phyloP scores from a whole-genome alignment of 2,113 vertebrate species.

The Danionella cerebrum region DNA sequence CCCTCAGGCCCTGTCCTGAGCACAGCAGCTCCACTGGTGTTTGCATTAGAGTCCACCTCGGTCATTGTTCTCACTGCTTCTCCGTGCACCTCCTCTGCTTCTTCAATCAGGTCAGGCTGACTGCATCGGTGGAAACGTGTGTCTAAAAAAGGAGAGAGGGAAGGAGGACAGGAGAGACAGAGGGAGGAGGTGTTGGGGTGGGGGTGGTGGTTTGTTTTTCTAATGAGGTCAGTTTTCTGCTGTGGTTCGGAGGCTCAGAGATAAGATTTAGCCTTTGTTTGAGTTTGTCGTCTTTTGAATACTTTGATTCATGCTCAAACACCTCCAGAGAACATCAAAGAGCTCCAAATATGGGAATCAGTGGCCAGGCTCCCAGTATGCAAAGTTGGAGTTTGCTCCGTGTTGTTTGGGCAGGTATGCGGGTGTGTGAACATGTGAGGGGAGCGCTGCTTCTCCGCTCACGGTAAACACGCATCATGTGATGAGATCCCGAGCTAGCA shows the following conservation, averaged over 20 bases:
- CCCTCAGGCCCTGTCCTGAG: background rate
- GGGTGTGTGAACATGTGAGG: background rate
- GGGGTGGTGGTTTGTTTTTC: conserved; percentile 47
- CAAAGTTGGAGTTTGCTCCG: conserved; percentile 8
- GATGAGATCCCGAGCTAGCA: background rate
- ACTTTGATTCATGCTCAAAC: conserved; percentile 7
- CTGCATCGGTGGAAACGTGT: conserved; percentile 32
- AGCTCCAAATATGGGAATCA: background rate
- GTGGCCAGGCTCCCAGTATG: background rate
- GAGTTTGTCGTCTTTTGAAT: conserved; percentile 18
- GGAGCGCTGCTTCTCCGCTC: background rate
- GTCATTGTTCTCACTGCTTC: background rate
- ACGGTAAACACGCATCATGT: conserved; percentile 27
- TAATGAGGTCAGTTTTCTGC: conserved; percentile 48
- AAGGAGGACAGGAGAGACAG: conserved; percentile 32
- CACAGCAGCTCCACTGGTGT: background rate
- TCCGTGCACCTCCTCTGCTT: conserved; percentile 10
- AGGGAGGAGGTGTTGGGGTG: conserved; percentile 26
- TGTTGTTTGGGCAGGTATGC: conserved; percentile 28
- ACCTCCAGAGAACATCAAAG: conserved; percentile 5
- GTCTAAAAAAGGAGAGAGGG: conserved; percentile 50
- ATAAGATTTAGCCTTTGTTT: conserved; percentile 32
- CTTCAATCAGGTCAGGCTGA: conserved; percentile 42
- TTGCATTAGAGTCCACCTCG: conserved; percentile 17
- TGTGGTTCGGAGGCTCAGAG: conserved; percentile 21